These are phyloP conservation scores for Protomyctophum bolini DNA, from an alignment of 2,113 vertebrate genomes.

Conservation along the genomic window DNA sequence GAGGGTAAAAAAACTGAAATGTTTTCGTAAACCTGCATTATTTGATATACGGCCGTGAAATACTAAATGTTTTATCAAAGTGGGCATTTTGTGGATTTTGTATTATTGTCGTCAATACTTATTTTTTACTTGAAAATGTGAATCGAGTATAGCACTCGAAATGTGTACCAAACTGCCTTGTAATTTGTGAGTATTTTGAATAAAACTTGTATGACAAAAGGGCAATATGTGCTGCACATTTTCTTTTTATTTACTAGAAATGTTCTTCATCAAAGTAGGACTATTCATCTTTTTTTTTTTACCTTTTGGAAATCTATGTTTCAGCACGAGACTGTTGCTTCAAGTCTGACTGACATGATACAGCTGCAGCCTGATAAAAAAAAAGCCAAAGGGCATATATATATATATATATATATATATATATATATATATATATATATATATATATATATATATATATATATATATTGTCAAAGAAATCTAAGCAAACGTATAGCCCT, in stretches of 20 bases:
- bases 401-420: too few relatives aligned
- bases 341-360: not conserved
- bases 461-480: too few relatives aligned
- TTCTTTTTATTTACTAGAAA: too few relatives aligned
- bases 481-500: too few relatives aligned
- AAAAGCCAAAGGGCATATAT: too few relatives aligned
- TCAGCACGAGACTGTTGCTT: constrained; percentile 8
- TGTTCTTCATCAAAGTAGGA: too few relatives aligned
- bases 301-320: not conserved
- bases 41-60: constrained; percentile 74
- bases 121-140: constrained; percentile 59
- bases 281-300: not conserved
- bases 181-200: constrained; percentile 78
- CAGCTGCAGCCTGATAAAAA: too few relatives aligned
- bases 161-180: constrained; percentile 78
- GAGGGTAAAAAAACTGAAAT: constrained; percentile 46
- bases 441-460: too few relatives aligned
- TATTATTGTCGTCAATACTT: constrained; percentile 62
- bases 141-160: constrained; percentile 66
- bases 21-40: constrained; percentile 67
- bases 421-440: too few relatives aligned
- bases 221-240: constrained; percentile 29
- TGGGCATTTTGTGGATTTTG: constrained; percentile 75
- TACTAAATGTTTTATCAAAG: constrained; percentile 75
- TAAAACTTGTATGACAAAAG: constrained; percentile 74